Evolutionary conservation across 2,113 vertebrate species (phyloP), one percentile per base, ranked within the genome.

Genomic region (Corynorhinus townsendii): DNA sequence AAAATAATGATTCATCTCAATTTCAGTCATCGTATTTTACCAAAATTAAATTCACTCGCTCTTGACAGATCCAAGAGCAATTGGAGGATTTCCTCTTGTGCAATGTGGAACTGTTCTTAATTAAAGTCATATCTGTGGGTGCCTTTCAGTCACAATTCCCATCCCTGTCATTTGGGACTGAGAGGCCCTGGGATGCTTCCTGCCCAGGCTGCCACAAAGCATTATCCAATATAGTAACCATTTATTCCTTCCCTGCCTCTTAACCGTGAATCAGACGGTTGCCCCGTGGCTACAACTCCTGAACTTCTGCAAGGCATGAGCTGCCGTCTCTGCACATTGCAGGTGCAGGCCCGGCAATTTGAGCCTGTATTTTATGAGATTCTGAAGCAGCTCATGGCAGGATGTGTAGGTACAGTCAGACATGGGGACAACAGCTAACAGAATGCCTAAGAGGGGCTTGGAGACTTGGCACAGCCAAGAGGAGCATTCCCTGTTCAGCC

Each of bases 101-200:
- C 80, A 79, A 89, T 96, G 64, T 92, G 84, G 71, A 94, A 82
- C 75, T 95, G 30, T 96, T 98, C 26, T 96, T 97, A 97, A 98
- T 84, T 98, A 97, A 98, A 97, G 90, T 81, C 95, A 20, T 92
- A 91, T 87, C 97, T 98, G 96, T 94, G 89, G 94, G 84, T 77
- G 95, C 66, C 89, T 90, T 96, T 81, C 95, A 92, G 75, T 90
- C 92, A 96, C 89, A 96, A 93, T 90, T 91, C 95, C 88, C 95
- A 86, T 97, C 95, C 95, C 66, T 97, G 95, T 93, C 97, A 88
- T 59, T 93, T 97, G 97, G 68, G 71, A 93, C 64, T 64, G 43
- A 77, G 96, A 94, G 85, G 94, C 93, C 92, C 89, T 96, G 82
- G 91, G 97, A 94, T 94, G 92, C 88, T 85, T 96, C 92, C n/a